Percentiles rank a stretch among this genome's conserved stretches.
These are phyloP conservation scores for Drosophila mimetica DNA, from an alignment of 2,888 invertebrate species.

Conservation along the genomic window DNA sequence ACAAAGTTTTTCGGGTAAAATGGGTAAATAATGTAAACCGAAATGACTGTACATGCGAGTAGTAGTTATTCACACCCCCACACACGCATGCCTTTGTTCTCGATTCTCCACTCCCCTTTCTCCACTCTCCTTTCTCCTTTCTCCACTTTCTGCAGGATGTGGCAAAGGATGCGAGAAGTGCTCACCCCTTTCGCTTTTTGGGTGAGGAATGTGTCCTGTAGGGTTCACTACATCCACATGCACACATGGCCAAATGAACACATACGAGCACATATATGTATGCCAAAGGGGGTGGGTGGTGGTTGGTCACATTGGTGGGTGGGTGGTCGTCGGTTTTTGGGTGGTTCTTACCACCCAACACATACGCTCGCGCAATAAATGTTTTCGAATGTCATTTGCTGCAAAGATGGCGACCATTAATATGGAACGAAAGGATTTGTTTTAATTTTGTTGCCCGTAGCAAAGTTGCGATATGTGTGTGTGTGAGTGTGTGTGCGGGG, in stretches of 20 bases:
- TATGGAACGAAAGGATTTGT: constrained; percentile 81
- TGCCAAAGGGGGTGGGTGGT: constrained; percentile 21
- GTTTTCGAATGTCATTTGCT: constrained; percentile 81
- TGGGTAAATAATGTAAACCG: constrained; percentile 76
- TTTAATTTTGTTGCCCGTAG: constrained; percentile 72
- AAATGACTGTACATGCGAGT: constrained; percentile 76
- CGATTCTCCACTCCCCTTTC: constrained; percentile 6
- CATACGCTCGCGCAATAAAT: constrained; percentile 68
- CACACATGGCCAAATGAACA: constrained; percentile 64
- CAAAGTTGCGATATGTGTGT: constrained; percentile 22
- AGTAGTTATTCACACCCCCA: constrained; percentile 41
- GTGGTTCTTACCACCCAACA: constrained; percentile 1
- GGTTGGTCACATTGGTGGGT: constrained; percentile 18
- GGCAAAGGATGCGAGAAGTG: constrained; percentile 3
- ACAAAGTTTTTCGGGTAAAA: constrained; percentile 65
- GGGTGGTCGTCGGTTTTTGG: background rate
- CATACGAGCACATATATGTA: constrained; percentile 2
- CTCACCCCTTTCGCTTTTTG: constrained; percentile 57
- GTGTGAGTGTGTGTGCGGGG: constrained; percentile 30
- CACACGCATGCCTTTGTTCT: constrained; percentile 51
- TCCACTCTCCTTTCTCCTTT: too few species aligned
- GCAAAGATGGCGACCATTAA: constrained; percentile 81
- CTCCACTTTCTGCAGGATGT: constrained; percentile 2
- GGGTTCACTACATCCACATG: constrained; percentile 69
- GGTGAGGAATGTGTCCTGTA: constrained; percentile 80